phyloP scores from a whole-genome alignment of 2,113 vertebrate species.

The Otus sunia region DNA sequence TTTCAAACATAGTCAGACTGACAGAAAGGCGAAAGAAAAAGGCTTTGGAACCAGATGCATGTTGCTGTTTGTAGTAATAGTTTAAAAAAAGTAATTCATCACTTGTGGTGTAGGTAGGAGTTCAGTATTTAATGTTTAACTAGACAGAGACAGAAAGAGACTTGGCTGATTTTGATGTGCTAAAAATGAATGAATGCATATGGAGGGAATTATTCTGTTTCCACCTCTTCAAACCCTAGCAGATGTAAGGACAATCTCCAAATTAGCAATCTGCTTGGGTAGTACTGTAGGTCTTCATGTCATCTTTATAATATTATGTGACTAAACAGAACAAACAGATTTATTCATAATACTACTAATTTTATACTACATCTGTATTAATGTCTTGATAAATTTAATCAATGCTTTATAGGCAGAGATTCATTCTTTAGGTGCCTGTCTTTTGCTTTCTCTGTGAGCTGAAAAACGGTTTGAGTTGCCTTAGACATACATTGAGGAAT shows the following conservation, averaged over 20 bases:
- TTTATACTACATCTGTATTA: background rate
- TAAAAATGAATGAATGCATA: constrained; percentile 1
- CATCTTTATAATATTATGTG: background rate
- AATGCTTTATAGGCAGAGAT: background rate
- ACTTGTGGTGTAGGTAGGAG: background rate
- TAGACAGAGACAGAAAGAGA: background rate
- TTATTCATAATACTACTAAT: background rate
- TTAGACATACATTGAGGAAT: background rate
- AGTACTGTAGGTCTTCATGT: background rate
- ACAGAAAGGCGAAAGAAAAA: background rate
- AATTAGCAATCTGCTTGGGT: background rate
- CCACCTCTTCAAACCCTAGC: background rate
- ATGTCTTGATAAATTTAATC: background rate
- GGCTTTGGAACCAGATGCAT: background rate
- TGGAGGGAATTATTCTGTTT: background rate
- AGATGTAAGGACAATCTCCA: background rate
- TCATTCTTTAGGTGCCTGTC: background rate
- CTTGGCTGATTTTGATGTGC: constrained; percentile 19
- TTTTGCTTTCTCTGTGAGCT: background rate
- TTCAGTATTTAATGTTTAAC: constrained; percentile 26
- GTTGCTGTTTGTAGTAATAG: background rate
- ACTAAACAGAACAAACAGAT: background rate
- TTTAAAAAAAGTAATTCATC: background rate
- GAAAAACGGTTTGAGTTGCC: background rate
- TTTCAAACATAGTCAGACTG: background rate